A percentile compares a stretch with the other conserved stretches of the same genome.
phyloP scores from a whole-genome alignment of 2,113 vertebrate species.

The Heterotis niloticus region DNA sequence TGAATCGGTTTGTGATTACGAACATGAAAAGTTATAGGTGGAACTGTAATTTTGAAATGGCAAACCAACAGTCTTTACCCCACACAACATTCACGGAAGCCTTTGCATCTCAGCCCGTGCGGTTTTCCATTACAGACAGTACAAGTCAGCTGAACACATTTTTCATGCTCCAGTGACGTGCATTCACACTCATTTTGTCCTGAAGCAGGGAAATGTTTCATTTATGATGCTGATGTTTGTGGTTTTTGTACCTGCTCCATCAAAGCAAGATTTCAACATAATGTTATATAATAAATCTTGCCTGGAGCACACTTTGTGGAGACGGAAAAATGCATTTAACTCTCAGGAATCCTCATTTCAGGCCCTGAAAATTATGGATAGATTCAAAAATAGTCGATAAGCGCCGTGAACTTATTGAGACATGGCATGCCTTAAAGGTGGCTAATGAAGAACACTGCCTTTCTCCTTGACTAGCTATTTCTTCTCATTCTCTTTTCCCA shows the following conservation, averaged over 20 bases:
- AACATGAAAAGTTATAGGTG: neutral
- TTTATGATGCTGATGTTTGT: constrained; percentile 11
- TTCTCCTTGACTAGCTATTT: neutral
- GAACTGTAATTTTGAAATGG: neutral
- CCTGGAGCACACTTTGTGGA: constrained; percentile 2
- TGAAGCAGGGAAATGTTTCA: neutral
- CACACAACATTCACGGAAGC: neutral
- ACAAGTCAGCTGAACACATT: constrained; percentile 13
- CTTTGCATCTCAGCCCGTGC: neutral
- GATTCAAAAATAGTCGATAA: constrained; percentile 14
- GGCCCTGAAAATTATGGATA: constrained; percentile 1
- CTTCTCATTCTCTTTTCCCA: neutral
- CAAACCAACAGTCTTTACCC: neutral
- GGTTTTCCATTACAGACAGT: constrained; percentile 11
- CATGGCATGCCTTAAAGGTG: neutral
- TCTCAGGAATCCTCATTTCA: constrained; percentile 24
- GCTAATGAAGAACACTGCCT: neutral
- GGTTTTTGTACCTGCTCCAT: constrained; percentile 6
- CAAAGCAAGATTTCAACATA: neutral
- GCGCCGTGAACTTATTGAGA: neutral
- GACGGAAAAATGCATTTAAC: constrained; percentile 13
- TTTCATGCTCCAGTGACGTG: neutral
- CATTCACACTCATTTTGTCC: neutral
- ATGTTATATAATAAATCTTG: constrained; percentile 26
- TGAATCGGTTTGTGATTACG: neutral